Evolutionary conservation across 1,140 invertebrate species (phyloP), one percentile per base, ranked within the genome.

Genomic region (Oncopeltus fasciatus): DNA sequence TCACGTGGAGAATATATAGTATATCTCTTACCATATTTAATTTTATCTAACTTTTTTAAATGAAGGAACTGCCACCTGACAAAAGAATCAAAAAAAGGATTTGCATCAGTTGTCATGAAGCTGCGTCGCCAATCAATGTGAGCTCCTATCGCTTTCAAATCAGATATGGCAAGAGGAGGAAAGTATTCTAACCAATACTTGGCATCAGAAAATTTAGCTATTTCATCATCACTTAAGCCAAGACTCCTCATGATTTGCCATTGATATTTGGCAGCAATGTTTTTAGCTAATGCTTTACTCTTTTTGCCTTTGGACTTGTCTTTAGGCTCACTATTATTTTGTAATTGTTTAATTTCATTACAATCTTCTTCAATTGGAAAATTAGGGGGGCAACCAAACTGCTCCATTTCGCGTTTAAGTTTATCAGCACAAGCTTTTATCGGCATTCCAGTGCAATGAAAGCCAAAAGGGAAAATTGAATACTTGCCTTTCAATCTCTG

Each of bases 251-350:
- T 99, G 57, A 99, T 99, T 74, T 98, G 87, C 96, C 96, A 99
- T 71, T 99, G 97, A 72, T 90, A 99, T 74, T 95, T 98, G 0
- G 86, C 82, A 9, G 76, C 69, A 0, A 88, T 92, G 14, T 87
- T 77, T 78, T 99, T 99, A 1, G 96, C 95, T 1, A 86, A 80
- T n/a, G 89, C 90, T 80, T 99, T 99, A 73, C 92, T 97, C 83
- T 98, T 99, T 74, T 98, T 98, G 20, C 94, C 92, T 79, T 98
- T 99, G 62, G 89, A 87, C 75, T 98, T 98, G 73, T 99, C 92
- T 74, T 90, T 91, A 24, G 88, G 80, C 31, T 86, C 72, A 66
- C 83, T 70, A 11, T 75, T 74, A n/a, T n/a, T n/a, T n/a, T n/a
- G n/a, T n/a, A n/a, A n/a, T 57, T 80, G 72, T 12, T 75, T 73